These are phyloP conservation scores for Petroica traversi DNA, from an alignment of 2,113 vertebrate species.

Conservation along the genomic window DNA sequence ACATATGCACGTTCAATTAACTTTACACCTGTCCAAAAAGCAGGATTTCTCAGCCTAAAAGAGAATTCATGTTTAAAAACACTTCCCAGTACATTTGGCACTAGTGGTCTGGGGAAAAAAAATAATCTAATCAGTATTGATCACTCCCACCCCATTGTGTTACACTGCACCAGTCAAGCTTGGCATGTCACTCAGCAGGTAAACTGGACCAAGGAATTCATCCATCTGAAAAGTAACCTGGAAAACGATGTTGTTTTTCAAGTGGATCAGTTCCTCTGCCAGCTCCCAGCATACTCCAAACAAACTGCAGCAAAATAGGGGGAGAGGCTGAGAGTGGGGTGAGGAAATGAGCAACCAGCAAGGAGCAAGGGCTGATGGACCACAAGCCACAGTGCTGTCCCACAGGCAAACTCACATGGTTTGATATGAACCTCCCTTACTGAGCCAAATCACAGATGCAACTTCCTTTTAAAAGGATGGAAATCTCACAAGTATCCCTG, in stretches of 20 bases:
- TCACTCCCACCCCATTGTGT: not conserved
- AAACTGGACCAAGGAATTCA: not conserved
- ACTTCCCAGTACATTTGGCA: not conserved
- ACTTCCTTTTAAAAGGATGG: not conserved
- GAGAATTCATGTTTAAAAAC: not conserved
- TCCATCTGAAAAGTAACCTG: not conserved
- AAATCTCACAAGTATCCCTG: not conserved
- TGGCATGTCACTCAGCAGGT: not conserved
- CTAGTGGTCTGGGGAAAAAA: not conserved
- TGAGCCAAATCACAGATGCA: not conserved
- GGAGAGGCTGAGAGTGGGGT: not conserved
- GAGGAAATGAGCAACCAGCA: not conserved
- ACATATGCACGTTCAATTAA: accelerated
- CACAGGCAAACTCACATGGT: not conserved
- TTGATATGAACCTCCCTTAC: not conserved
- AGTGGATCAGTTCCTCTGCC: not conserved
- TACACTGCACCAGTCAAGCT: not conserved
- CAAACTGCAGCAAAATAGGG: not conserved
- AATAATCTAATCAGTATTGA: not conserved
- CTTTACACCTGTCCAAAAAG: not conserved
- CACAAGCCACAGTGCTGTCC: too few relatives aligned
- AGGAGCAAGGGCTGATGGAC: not conserved
- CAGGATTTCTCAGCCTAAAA: not conserved
- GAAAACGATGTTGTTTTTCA: not conserved
- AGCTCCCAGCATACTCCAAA: not conserved